Conservation (phyloP, 2,797 vertebrate genomes). For the Gobionotothen gibberifrons region DNA sequence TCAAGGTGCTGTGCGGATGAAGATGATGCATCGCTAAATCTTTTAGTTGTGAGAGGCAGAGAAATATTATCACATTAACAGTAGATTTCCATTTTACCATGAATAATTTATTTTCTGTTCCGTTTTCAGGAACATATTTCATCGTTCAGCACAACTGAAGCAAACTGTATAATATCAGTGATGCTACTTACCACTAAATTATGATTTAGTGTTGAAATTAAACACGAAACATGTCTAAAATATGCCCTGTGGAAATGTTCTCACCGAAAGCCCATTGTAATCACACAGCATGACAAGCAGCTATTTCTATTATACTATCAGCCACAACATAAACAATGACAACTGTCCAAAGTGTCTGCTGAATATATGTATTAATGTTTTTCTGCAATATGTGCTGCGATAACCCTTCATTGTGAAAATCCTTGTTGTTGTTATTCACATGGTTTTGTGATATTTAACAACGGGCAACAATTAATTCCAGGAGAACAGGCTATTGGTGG, state of each 20-base stretch:
- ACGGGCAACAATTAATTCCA: constrained; percentile 67
- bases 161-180: constrained; percentile 54
- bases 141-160: constrained; percentile 61
- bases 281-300: constrained; percentile 65
- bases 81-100: constrained; percentile 79
- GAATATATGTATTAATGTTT: constrained; percentile 63
- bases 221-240: constrained; percentile 62
- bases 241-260: constrained; percentile 54
- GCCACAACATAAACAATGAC: constrained; percentile 53
- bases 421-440: constrained; percentile 63
- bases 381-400: constrained; percentile 57
- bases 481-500: constrained; percentile 59
- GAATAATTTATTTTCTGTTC: constrained; percentile 78
- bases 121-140: constrained; percentile 71
- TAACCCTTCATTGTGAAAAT: constrained; percentile 61
- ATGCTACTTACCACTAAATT: constrained; percentile 56
- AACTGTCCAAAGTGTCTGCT: constrained; percentile 50
- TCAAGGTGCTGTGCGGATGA: constrained; percentile 53
- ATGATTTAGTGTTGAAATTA: constrained; percentile 67
- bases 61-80: constrained; percentile 81
- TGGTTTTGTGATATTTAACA: constrained; percentile 53
- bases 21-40: constrained; percentile 68
- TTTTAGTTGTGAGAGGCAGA: constrained; percentile 70
- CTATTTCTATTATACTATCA: constrained; percentile 64
- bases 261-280: constrained; percentile 44